Base-by-base conservation (phyloP, 2,888 invertebrate species). In the Sycophila texana region DNA sequence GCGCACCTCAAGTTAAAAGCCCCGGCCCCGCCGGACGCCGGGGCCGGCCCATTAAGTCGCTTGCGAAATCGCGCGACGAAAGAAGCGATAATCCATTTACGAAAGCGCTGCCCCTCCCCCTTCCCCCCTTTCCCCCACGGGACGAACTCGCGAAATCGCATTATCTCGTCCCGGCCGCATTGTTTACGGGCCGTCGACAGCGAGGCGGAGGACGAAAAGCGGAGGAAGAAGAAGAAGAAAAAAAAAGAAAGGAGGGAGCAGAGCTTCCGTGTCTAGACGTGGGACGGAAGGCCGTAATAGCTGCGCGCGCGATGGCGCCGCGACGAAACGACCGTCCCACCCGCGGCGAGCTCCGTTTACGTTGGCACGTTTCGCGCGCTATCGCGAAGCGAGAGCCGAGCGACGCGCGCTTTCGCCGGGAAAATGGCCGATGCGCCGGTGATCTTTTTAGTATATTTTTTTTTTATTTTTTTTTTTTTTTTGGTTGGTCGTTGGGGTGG, bases 371-470 rank as follows among this genome's bases (percentile, higher is more conserved):
- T 39, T 39, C 39, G 16, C 53, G 26, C 20, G 70, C 47, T n/a
- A 13, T 57, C 70, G 3, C 16, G 60, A 70, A 39, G n/a, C n/a
- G 58, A 47, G 70, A 18, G 20, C 2, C 49, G 49, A 16, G 22
- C 22, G 39, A 60, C 26, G 26, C 58, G 3, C 7, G 18, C 18
- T 14, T n/a, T 18, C 12, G 18, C n/a, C 14, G 65, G 55, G 58
- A 71, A 71, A 77, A 58, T 70, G 61, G 20, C 13, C 71, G 16
- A 72, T 72, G 71, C 66, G 65, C 65, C 57, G 16, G 18, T 30
- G 76, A 70, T 22, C 57, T 22, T 14, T 57, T 57, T 26, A 26
- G 2, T 1, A 2, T 26, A 26, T 1, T 12, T 61, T 63, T 51
- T 39, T 39, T 39, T 30, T 30, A 3, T 30, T 13, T 22, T 26